These are phyloP conservation scores for Corythornis leucogaster DNA, from an alignment of 2,797 vertebrate species.

Conservation along the genomic window DNA sequence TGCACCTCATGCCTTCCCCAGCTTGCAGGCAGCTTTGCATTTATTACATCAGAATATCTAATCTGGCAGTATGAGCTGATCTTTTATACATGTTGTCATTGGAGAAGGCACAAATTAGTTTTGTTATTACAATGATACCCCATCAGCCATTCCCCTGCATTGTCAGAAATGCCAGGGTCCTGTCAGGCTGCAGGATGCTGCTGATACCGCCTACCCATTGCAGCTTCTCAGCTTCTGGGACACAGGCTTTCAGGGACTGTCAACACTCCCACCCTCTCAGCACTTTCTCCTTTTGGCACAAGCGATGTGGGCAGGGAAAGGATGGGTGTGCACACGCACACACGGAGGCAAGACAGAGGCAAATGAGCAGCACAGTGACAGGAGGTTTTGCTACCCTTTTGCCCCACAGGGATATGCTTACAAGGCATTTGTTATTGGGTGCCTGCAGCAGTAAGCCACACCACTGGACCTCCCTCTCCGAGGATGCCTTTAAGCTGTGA, in stretches of 20 bases:
- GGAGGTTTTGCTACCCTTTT: background rate
- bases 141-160: background rate
- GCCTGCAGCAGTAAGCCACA: background rate
- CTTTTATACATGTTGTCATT: constrained; percentile 20
- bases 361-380: background rate
- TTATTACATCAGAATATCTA: constrained; percentile 57
- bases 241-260: background rate
- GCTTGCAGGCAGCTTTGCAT: constrained; percentile 40
- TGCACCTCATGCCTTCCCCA: background rate
- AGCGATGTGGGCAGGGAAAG: background rate
- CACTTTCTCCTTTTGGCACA: rapidly evolving
- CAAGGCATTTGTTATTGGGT: background rate
- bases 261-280: background rate
- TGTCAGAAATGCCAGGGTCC: background rate
- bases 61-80: background rate
- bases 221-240: background rate
- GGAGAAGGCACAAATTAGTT: constrained; percentile 37
- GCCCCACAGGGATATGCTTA: background rate
- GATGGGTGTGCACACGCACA: background rate
- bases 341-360: background rate
- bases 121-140: constrained; percentile 9
- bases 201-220: background rate
- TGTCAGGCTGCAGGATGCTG: background rate
- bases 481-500: background rate
- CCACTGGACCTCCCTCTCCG: background rate